Base-by-base conservation (phyloP, 2,797 vertebrate species). In the Sebastes hopkinsi region DNA sequence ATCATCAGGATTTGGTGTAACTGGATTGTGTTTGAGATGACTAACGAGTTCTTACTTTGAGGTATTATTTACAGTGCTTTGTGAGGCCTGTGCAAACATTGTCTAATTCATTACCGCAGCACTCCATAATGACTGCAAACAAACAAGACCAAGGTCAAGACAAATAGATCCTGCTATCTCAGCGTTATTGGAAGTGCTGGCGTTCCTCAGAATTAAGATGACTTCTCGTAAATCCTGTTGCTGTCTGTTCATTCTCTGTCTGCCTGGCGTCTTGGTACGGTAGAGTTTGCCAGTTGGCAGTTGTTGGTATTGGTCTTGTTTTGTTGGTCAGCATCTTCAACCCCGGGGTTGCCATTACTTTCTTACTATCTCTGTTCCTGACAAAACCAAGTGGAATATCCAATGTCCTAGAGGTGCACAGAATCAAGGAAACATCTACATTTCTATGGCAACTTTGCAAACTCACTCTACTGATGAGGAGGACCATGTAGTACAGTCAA, bases 111-210 rank as follows among this genome's bases (percentile, higher is more conserved):
- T 84, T 61, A 78, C 42, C 58, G 1, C 32, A 62, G 23, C 32
- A 18, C 77, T 64, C 74, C 42, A 9, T 70, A 27, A 72, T 18
- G 30, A 77, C 52, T 50, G 77, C 1, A 69, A 86, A 84, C 79
- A 84, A 83, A 82, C 46, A 54, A 27, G 32, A 82, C 12, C 72
- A 73, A 79, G 73, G 84, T 84, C 61, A 25, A 52, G 32, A 72
- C 66, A 61, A 65, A 67, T 8, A 16, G n/a, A 50, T 38, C 16
- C 36, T 25, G 70, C 50, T 32, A 5, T 16, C 27, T 72, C 11
- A 52, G 54, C 27, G 64, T 18, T 58, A 8, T 20, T 75, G 69
- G 79, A 42, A 13, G 54, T 3, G 23, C 50, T 13, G 25, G n/a
- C 60, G 2, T 50, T 29, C 22, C n/a, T 65, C 55, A 68, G 42